Evolutionary conservation across 2,797 vertebrate species (phyloP).

Genomic region (Sebastes miniatus): DNA sequence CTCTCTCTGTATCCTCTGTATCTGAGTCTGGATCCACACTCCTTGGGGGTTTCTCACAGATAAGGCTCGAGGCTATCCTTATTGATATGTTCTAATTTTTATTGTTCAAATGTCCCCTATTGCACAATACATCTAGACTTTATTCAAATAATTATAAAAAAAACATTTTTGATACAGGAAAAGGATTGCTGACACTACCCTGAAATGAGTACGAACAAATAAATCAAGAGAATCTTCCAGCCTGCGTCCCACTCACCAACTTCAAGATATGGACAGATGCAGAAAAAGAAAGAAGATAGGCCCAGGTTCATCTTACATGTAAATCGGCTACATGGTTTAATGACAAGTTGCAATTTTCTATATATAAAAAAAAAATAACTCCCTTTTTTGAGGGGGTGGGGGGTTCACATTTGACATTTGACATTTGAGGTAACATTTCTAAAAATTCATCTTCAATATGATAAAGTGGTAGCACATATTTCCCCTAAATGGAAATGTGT

Average conservation of each 20-base stretch:
- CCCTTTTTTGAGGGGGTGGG: neutral
- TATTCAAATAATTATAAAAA: constrained; percentile 74
- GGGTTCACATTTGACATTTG: constrained; percentile 1
- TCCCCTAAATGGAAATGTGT: neutral
- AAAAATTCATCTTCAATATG: neutral
- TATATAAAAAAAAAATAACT: constrained; percentile 43
- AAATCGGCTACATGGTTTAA: constrained; percentile 9
- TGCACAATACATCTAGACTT: constrained; percentile 71
- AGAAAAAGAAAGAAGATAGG: neutral
- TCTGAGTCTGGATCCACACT: too few species aligned
- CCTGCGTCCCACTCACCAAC: neutral
- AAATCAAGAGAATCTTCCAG: neutral
- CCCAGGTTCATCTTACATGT: constrained; percentile 13
- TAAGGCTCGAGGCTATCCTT: neutral
- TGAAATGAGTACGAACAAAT: constrained; percentile 48
- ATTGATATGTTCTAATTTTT: constrained; percentile 67
- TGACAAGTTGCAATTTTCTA: constrained; percentile 8
- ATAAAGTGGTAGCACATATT: neutral
- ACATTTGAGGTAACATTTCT: constrained; percentile 1
- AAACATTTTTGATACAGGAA: constrained; percentile 58
- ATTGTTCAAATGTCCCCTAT: constrained; percentile 70
- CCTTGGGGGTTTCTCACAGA: too few species aligned
- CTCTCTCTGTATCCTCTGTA: too few species aligned
- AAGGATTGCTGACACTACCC: constrained; percentile 35
- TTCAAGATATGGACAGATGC: constrained; percentile 33